Base-by-base conservation (phyloP, 2,797 vertebrate genomes). In the Pitangus sulphuratus region DNA sequence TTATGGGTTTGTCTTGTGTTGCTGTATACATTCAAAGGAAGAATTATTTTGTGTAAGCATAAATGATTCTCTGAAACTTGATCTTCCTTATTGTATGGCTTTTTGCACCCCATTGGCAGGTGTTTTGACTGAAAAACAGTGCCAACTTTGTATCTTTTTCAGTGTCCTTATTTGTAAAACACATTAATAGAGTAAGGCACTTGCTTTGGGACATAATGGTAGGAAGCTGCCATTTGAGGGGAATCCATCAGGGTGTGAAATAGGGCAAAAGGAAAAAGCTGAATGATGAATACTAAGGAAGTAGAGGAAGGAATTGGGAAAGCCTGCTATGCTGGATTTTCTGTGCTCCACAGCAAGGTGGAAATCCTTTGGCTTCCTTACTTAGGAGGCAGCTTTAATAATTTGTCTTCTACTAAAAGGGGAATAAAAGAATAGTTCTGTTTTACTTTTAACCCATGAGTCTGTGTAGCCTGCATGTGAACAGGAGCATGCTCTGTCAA, bases 401-500 rank as follows among this genome's bases (percentile, higher is more conserved):
- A 75, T 51, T 70, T 80, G 24, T 90, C 68, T 95, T 96, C 93
- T 90, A 75, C 83, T 95, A 84, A 96, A 93, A 96, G 89, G 92
- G 65, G 74, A 96, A 60, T 62, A 56, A 82, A 86, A 65, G 35
- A 62, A 25, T 69, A 83, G 87, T 93, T 97, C 84, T 96, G 74
- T 78, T 89, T 58, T 81, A 28, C 35, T 30, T 81, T 28, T 58
- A 53, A 26, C 28, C 33, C 20, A 11, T 42, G 19, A 50, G 28
- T 80, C 62, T 77, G 28, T 54, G 45, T 90, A 65, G 68, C 87
- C 94, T 98, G 98, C 97, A 97, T 98, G 97, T 98, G 98, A 98
- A 98, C 97, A 98, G 97, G 95, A 98, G 98, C 98, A 98, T 98
- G 98, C 98, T 99, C 98, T 98, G 96, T 99, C 98, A 98, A 98